Evolutionary conservation across 2,888 invertebrate species (phyloP).

Genomic region (Leucozona laternaria): DNA sequence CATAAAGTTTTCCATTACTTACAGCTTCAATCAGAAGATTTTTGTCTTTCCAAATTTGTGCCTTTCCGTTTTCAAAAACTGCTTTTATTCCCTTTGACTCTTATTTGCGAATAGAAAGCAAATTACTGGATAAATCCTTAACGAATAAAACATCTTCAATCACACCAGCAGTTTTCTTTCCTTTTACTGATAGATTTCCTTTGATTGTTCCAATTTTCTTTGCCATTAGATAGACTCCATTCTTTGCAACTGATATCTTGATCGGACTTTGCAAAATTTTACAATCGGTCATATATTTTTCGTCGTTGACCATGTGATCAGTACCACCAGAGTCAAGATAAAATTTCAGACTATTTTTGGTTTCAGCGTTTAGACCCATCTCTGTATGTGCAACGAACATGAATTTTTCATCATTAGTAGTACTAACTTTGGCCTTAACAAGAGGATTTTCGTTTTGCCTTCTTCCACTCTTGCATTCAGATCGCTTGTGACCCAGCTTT

Average conservation of each 20-base stretch:
- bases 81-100: not conserved
- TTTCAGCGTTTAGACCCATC: too few relatives aligned
- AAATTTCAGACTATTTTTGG: not conserved
- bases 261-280: not conserved
- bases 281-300: not conserved
- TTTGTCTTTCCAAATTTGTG: not conserved
- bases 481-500: slow-evolving; percentile 8
- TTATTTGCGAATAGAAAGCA: not conserved
- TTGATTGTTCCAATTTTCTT: not conserved
- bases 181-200: not conserved
- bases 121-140: not conserved
- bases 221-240: not conserved
- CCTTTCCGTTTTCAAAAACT: slow-evolving; percentile 7
- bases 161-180: not conserved
- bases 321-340: not conserved
- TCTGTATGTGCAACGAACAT: too few relatives aligned
- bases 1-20: not conserved
- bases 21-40: not conserved
- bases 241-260: slow-evolving; percentile 2
- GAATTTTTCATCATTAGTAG: too few relatives aligned
- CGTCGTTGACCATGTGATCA: slow-evolving; percentile 3
- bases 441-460: not conserved
- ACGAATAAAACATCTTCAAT: not conserved
- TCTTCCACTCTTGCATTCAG: not conserved
- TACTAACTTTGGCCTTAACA: not conserved